Evolutionary conservation across 1,140 invertebrate species (phyloP), one percentile per base, ranked within the genome.

Genomic region (Phortica variegata): DNA sequence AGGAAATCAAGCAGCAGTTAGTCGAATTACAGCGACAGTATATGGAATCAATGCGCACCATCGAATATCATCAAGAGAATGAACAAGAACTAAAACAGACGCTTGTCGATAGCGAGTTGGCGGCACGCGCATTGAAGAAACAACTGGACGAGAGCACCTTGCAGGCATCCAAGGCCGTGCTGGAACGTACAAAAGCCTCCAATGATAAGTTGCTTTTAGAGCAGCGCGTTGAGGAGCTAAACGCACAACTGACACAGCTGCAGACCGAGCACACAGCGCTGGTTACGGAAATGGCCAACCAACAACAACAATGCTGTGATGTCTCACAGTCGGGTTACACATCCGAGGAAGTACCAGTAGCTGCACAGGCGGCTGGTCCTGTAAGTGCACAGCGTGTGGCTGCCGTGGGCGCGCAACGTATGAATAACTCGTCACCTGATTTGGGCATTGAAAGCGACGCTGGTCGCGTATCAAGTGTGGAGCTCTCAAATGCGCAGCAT

Each of bases 371-470:
- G 7, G 29, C 23, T 23, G 32, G 17, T 12, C 26, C 50, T 9
- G 13, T 31, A 17, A 46, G 26, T 31, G 50, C 50, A 16, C 21
- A 7, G 29, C 38, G 8, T 18, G 31, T 19, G 15, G 20, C 43
- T 37, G 45, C 43, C 15, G 73, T 66, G 13, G 52, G 55, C 7
- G 69, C 70, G 9, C 57, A 76, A 19, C 58, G 73, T 1, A 52
- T 77, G 3, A 72, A 68, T 2, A 85, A 82, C 58, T 83, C 82
- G 26, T 87, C 85, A 2, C 86, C 86, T 1, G 86, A 87, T 76
- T 76, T 88, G 38, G 86, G 86, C 3, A 87, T 88, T 39, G 86
- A 87, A 62, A 87, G 85, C 58, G 86, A 87, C 56, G 78, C 79
- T 3, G 81, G 82, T 17, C 72, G 81, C 19, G 79, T 80, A 45